A percentile compares a stretch with the other conserved stretches of the same genome.
These are phyloP conservation scores for cattle (Bos taurus) DNA, from an alignment of 2,113 vertebrate genomes.

Conservation along the genomic window DNA sequence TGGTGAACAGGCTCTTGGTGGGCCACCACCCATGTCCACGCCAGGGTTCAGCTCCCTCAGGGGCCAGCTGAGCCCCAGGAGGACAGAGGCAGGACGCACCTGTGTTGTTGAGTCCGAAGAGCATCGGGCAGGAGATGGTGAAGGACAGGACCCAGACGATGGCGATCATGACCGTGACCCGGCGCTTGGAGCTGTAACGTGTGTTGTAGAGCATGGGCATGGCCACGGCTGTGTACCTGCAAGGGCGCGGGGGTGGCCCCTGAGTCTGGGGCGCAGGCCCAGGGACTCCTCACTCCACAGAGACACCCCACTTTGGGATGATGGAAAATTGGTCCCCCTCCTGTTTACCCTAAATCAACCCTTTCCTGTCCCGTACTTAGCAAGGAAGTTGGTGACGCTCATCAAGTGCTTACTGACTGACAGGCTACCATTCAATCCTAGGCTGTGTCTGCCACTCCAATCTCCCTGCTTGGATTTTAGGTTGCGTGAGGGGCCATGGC, in stretches of 20 bases:
- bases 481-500: not conserved
- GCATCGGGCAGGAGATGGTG: conserved; percentile 95
- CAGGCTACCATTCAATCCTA: not conserved
- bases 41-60: not conserved
- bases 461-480: not conserved
- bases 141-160: conserved; percentile 98
- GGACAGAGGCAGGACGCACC: conserved; percentile 78
- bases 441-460: not conserved
- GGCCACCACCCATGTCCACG: not conserved
- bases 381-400: not conserved
- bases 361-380: not conserved
- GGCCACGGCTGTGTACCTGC: conserved; percentile 97
- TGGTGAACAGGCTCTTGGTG: accelerated
- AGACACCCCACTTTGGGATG: not conserved
- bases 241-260: accelerated
- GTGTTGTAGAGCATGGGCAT: conserved; percentile 99
- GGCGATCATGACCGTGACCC: conserved; percentile 96
- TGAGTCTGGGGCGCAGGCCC: not conserved
- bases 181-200: conserved; percentile 95
- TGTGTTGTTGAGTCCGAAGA: conserved; percentile 97
- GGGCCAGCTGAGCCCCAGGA: not conserved
- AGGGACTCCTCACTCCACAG: not conserved
- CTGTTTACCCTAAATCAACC: not conserved
- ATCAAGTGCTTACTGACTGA: not conserved
- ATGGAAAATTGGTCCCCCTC: not conserved